Evolutionary conservation across 2,888 invertebrate genomes (phyloP).

Genomic region (Ochlodes sylvanus): DNA sequence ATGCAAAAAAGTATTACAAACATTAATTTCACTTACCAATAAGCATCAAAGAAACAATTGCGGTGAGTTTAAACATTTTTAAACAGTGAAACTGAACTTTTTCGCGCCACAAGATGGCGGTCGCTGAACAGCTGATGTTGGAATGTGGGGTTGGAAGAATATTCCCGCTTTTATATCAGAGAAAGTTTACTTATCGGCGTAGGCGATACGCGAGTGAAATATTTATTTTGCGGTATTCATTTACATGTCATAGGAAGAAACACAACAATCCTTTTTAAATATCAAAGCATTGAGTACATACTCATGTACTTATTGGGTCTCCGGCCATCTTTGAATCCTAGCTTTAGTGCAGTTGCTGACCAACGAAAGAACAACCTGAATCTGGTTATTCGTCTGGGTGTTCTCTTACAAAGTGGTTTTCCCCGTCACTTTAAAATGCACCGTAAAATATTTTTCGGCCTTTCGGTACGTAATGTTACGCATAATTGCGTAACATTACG

Average conservation of each 20-base stretch:
- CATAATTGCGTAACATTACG: no score
- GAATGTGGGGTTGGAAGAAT: slow-evolving; percentile 52
- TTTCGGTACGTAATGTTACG: no score
- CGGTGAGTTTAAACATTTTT: slow-evolving; percentile 70
- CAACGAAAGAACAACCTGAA: no score
- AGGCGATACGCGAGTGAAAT: slow-evolving; percentile 50
- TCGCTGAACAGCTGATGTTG: slow-evolving; percentile 38
- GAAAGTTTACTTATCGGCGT: slow-evolving; percentile 60
- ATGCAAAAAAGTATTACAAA: neutral
- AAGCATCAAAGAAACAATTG: slow-evolving; percentile 69
- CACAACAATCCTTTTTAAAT: slow-evolving; percentile 33
- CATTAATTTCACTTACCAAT: slow-evolving; percentile 64
- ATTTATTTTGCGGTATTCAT: slow-evolving; percentile 45
- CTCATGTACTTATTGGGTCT: no score
- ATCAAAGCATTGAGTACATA: no score
- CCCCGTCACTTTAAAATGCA: no score
- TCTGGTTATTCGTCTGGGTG: no score
- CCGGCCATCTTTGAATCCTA: no score
- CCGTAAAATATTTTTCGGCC: no score
- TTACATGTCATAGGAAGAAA: slow-evolving; percentile 36
- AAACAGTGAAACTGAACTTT: slow-evolving; percentile 44
- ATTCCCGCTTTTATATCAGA: slow-evolving; percentile 64
- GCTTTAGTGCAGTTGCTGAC: no score
- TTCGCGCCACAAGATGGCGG: slow-evolving; percentile 56
- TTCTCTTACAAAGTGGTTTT: no score